Percentiles rank a stretch among this genome's conserved stretches.
Conservation (phyloP, 2,888 invertebrate species). For the Oxycera nigricornis region DNA sequence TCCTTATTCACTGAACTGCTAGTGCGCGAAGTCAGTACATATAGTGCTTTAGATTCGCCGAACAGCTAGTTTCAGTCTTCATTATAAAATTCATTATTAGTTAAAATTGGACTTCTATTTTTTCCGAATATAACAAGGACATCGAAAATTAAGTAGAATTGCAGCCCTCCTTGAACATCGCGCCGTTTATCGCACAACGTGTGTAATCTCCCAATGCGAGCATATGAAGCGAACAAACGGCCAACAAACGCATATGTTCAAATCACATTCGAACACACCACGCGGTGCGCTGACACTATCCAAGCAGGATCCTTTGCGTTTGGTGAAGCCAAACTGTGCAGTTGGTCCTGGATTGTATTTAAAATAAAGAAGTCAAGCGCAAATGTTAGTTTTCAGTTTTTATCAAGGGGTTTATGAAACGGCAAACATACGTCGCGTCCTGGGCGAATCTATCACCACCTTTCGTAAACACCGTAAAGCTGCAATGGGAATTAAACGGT, state of each 20-base stretch:
- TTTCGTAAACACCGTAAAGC: background rate
- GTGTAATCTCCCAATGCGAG: background rate
- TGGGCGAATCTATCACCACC: background rate
- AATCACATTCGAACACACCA: background rate
- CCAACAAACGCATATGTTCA: conserved; percentile 8
- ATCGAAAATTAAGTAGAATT: too few relatives aligned
- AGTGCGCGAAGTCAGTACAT: too few relatives aligned
- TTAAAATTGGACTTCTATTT: too few relatives aligned
- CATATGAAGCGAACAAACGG: conserved; percentile 6
- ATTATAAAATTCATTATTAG: too few relatives aligned
- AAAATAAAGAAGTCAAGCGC: conserved; percentile 26
- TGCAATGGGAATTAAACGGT: conserved; percentile 36
- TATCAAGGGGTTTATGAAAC: conserved; percentile 5
- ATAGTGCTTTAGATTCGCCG: too few relatives aligned
- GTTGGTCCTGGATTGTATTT: conserved; percentile 35
- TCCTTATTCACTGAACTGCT: too few relatives aligned
- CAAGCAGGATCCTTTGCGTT: conserved; percentile 16
- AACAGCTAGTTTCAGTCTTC: too few relatives aligned
- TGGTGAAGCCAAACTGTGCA: conserved; percentile 5
- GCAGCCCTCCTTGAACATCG: background rate
- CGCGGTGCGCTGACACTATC: background rate
- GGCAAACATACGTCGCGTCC: background rate
- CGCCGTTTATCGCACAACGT: conserved; percentile 15
- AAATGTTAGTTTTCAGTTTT: conserved; percentile 36
- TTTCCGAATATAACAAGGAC: too few relatives aligned